These are phyloP conservation scores for Staurois parvus DNA, from an alignment of 2,797 vertebrate species.

Conservation along the genomic window DNA sequence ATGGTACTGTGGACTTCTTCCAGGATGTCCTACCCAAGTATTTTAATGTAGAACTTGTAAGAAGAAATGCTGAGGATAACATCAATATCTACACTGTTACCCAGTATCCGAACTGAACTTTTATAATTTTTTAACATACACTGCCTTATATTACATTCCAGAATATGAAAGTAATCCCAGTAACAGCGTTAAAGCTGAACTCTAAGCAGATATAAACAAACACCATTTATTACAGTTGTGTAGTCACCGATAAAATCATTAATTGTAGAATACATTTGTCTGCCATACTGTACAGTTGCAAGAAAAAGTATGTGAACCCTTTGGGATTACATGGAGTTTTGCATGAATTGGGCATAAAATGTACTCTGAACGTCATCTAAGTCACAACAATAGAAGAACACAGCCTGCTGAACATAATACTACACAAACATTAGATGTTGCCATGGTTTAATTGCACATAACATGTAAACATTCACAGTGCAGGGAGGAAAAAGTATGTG, in stretches of 20 bases:
- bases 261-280: too few relatives aligned
- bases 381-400: too few relatives aligned
- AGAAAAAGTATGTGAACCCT: too few relatives aligned
- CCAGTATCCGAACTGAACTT: slow-evolving; percentile 44
- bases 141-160: background rate
- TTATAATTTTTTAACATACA: background rate
- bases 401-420: too few relatives aligned
- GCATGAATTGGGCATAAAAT: too few relatives aligned
- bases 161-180: background rate
- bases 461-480: too few relatives aligned
- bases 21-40: slow-evolving; percentile 73
- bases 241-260: background rate
- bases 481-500: too few relatives aligned
- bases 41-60: slow-evolving; percentile 78
- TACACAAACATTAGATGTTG: too few relatives aligned
- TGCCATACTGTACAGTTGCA: too few relatives aligned
- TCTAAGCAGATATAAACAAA: background rate
- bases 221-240: background rate
- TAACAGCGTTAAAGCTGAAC: background rate
- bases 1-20: slow-evolving; percentile 78
- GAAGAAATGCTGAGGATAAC: slow-evolving; percentile 75
- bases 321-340: too few relatives aligned
- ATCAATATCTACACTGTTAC: slow-evolving; percentile 83
- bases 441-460: too few relatives aligned
- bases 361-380: too few relatives aligned